Base-by-base conservation (phyloP, 2,888 invertebrate genomes). In the Ceriagrion tenellum region DNA sequence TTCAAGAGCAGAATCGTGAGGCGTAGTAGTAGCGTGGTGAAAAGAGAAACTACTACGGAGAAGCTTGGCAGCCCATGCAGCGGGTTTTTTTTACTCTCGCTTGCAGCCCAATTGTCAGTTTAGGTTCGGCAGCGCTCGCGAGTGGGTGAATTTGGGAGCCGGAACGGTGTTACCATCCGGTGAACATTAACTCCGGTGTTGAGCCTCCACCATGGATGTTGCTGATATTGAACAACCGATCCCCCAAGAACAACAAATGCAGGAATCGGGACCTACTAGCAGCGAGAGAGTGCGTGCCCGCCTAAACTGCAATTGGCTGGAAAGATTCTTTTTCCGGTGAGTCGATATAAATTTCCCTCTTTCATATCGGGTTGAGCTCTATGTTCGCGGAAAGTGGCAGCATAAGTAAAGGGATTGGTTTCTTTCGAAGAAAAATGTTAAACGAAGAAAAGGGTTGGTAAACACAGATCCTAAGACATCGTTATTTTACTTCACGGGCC, bases 311-410 rank as follows among this genome's bases (percentile, higher is more conserved):
- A 81, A 81, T n/a, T 81, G 81, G 30, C 81, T 81, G 81, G 81
- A 81, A 81, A 81, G 81, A 35, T 81, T 81, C 81, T 81, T 81
- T 30, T 81, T 81, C 35, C 81, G 81, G 81, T 81, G 81, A 81
- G 81, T 81, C 81, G n/a, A 35, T 81, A 12, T 81, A 0, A 35
- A 35, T n/a, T 81, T 35, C 16, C 35, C 16, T 81, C 12, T n/a
- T 0, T 4, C 35, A 6, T 81, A 8, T 30, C 81, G 3, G n/a
- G 16, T 81, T 35, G 16, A 16, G 35, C 35, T 81, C 35, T 13
- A 81, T 26, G 12, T 81, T 81, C 0, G 13, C 26, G 81, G 13
- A n/a, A n/a, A n/a, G 63, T 63, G 18, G 8, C 8, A 23, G 18
- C 23, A 63, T 63, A 20, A 63, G 18, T 18, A 26, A 63, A n/a